These are phyloP conservation scores for Alviniconcha marisindica DNA, from an alignment of 1,140 invertebrate species.

Conservation along the genomic window DNA sequence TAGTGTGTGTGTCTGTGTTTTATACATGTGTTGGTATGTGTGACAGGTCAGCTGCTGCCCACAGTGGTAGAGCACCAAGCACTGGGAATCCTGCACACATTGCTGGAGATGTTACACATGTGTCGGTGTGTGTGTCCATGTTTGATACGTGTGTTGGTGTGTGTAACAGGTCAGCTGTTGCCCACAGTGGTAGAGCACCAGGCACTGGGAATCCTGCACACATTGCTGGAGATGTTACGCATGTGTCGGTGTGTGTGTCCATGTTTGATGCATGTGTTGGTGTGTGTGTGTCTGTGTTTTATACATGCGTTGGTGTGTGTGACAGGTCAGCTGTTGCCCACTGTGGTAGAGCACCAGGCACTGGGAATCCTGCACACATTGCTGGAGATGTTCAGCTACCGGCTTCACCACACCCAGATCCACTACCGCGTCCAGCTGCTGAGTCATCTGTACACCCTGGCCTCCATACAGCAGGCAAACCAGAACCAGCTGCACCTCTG, in stretches of 20 bases:
- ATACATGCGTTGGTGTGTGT: no score
- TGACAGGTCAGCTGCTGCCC: conserved; percentile 90
- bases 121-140: no score
- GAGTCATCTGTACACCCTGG: conserved; percentile 90
- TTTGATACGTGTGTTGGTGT: no score
- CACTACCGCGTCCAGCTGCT: conserved; percentile 95
- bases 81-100: conserved; percentile 95
- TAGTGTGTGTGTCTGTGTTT: no score
- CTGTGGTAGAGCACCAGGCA: conserved; percentile 93
- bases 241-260: no score
- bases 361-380: conserved; percentile 96
- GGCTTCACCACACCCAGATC: conserved; percentile 96
- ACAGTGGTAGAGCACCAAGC: conserved; percentile 94
- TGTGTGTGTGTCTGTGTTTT: background rate
- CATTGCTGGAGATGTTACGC: conserved; percentile 97
- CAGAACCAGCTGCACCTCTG: conserved; percentile 96
- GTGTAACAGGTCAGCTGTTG: conserved; percentile 85
- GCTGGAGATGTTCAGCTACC: conserved; percentile 97
- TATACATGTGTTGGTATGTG: no score
- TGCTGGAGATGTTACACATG: conserved; percentile 99
- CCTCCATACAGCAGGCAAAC: conserved; percentile 93
- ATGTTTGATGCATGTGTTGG: no score
- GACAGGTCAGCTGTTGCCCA: conserved; percentile 91
- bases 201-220: conserved; percentile 96
- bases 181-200: conserved; percentile 94